Evolutionary conservation across 2,797 vertebrate genomes (phyloP), one percentile per base, ranked within the genome.

Genomic region (Moxostoma hubbsi): DNA sequence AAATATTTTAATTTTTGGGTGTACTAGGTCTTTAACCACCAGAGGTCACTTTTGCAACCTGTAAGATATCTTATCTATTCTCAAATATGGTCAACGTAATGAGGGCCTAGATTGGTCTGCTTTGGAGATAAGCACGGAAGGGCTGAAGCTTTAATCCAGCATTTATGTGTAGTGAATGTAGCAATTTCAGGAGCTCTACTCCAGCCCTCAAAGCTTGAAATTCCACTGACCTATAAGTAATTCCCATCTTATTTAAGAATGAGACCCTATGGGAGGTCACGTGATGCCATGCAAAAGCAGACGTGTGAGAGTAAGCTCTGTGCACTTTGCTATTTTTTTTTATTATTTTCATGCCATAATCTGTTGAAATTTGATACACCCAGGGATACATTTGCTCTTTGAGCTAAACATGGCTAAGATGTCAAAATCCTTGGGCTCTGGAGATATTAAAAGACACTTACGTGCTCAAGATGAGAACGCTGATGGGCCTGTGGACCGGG

Each of bases 171-270:
- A 65, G 5, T 51, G 15, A 63, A 66, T 15, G 7, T 18, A 62
- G 61, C 54, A 18, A n/a, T 55, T 73, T 65, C 71, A 81, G 9
- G 5, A 66, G 74, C 50, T 61, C 45, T 69, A 49, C 15, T 70
- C 68, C 66, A 18, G 43, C 50, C 51, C 46, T 78, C 51, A 54
- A 16, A 54, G 68, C 57, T 53, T 53, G 66, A 74, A 66, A 72
- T 80, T 66, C 7, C 62, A 75, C 70, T 83, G 84, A 79, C 81
- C 83, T 78, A 68, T 61, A 63, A 81, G 63, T 72, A 72, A 78
- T 77, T 61, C 69, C 18, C 49, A 10, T 70, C 61, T 53, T 36
- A 36, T 36, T 36, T 36, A 36, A 24, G 36, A 36, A 36, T 36
- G 47, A 64, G 51, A 53, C 58, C 67, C 55, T 0, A 0, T 24